Conservation (phyloP, 2,888 invertebrate species). For the Liopterus haemorrhoidalis region DNA sequence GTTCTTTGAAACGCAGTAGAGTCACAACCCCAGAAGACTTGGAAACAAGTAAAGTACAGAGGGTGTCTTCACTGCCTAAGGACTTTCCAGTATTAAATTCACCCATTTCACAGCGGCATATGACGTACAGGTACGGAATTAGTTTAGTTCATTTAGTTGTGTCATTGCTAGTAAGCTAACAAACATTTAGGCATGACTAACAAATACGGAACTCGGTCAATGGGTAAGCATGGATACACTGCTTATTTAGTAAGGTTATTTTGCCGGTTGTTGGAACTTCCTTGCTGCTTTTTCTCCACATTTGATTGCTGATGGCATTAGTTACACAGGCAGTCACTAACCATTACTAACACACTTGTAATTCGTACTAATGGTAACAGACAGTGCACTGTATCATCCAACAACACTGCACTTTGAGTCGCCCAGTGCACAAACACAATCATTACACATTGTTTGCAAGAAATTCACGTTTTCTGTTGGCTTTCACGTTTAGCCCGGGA, state of each 20-base stretch:
- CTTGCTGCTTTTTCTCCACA: constrained; percentile 26
- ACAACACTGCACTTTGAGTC: too few species aligned
- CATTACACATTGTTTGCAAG: too few species aligned
- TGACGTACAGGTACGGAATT: constrained; percentile 20
- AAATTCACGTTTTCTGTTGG: too few species aligned
- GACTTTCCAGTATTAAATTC: constrained; percentile 15
- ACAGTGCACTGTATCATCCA: too few species aligned
- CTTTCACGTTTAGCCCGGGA: too few species aligned
- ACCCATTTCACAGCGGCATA: constrained; percentile 7
- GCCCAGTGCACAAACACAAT: too few species aligned
- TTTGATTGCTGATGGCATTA: constrained; percentile 8
- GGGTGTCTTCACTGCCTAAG: constrained; percentile 42
- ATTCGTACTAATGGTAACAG: too few species aligned
- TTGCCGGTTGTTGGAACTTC: constrained; percentile 24
- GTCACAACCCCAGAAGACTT: constrained; percentile 26
- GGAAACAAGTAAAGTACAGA: constrained; percentile 44
- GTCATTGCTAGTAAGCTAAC: constrained; percentile 2
- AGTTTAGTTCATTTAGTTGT: constrained; percentile 3
- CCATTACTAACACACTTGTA: not conserved
- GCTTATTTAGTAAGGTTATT: constrained; percentile 12
- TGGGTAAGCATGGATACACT: not conserved
- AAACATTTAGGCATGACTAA: constrained; percentile 17
- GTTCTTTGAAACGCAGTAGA: constrained; percentile 43
- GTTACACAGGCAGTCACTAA: constrained; percentile 6
- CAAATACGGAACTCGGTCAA: not conserved